Base-by-base conservation (phyloP, 2,888 invertebrate genomes). In the Himalopsyche tibetana region DNA sequence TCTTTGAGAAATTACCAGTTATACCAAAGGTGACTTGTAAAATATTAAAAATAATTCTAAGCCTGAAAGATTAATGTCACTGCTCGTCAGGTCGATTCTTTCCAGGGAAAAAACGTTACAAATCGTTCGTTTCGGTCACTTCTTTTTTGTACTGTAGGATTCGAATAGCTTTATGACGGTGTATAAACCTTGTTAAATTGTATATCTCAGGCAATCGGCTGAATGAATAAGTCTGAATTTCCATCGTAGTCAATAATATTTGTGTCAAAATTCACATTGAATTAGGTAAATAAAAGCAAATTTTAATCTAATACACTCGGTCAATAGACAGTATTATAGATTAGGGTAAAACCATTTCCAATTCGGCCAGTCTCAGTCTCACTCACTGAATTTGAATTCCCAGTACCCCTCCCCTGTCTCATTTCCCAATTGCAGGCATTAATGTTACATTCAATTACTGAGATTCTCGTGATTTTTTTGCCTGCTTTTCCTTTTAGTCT, bases 181-280 rank as follows among this genome's bases (percentile, higher is more conserved):
- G 36, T 74, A 74, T 36, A 74, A 12, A 36, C 38, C 36, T 38
- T 74, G 19, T 74, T 8, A 74, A 74, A 74, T 74, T 74, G 12
- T 74, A 74, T 74, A 74, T 74, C 74, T 74, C 74, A 38, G 74
- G 74, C 74, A 74, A 74, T 74, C 74, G 74, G 74, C 74, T 74
- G 74, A 74, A 74, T 36, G 74, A 38, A 74, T 74, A 74, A 74
- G 74, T 74, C 74, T 74, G 74, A 74, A 74, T 74, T 74, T 74
- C 74, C 74, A 74, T 74, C 74, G 38, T 74, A 74, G 74, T 74
- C 74, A 74, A 74, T 74, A 74, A 74, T 74, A 12, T 74, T 74
- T 74, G 74, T 74, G 74, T 74, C 74, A 74, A 74, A 74, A 74
- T 38, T 74, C 74, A 74, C 74, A 38, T 74, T 36, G 5, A 74